These are phyloP conservation scores for Acanthurus lineatus DNA, from an alignment of 2,797 vertebrate genomes.

Conservation along the genomic window DNA sequence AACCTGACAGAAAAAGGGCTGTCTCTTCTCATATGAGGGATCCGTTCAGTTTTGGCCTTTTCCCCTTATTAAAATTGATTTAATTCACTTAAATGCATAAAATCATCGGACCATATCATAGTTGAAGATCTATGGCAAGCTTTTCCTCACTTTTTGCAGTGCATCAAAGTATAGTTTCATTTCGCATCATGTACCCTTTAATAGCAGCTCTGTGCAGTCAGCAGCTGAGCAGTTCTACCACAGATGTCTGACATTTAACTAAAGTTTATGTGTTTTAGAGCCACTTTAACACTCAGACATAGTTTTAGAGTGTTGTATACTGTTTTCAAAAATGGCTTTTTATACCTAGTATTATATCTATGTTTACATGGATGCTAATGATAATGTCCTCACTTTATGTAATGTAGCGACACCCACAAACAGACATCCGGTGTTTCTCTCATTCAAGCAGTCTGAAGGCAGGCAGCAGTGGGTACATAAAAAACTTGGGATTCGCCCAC, in stretches of 20 bases:
- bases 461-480: not conserved
- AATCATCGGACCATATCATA: not conserved
- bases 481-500: constrained; percentile 16
- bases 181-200: not conserved
- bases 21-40: too few species aligned
- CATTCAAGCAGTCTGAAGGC: not conserved
- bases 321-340: constrained; percentile 20
- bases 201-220: not conserved
- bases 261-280: not conserved
- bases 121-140: not conserved
- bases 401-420: not conserved
- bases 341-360: constrained; percentile 16
- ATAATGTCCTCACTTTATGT: constrained; percentile 9
- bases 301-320: not conserved
- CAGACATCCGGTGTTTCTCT: not conserved
- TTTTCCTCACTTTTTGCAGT: not conserved
- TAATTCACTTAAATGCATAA: not conserved
- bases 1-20: too few species aligned
- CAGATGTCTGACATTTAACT: constrained; percentile 7
- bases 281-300: not conserved
- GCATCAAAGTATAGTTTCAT: not conserved
- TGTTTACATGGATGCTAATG: constrained; percentile 6
- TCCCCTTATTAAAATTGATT: constrained; percentile 16
- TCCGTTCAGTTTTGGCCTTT: not conserved
- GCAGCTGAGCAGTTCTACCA: not conserved